Evolutionary conservation across 2,888 invertebrate genomes (phyloP).

Genomic region (Diadegma fenestrale): DNA sequence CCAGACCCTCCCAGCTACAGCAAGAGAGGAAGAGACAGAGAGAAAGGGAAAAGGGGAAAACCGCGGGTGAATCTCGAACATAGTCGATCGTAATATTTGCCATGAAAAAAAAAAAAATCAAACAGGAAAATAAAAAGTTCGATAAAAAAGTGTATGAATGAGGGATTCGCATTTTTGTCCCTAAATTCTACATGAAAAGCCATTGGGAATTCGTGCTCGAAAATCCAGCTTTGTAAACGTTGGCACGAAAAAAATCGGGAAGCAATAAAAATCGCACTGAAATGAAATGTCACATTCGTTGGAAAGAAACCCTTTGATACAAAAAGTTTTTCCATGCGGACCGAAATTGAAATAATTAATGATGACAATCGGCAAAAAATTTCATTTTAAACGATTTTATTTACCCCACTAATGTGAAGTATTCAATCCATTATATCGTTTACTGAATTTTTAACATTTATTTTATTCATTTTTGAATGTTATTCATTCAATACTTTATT

Average conservation of each 20-base stretch:
- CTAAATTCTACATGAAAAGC: background rate
- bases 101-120: background rate
- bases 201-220: background rate
- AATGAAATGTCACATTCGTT: background rate
- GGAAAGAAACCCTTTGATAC: background rate
- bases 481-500: background rate
- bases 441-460: background rate
- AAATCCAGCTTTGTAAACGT: background rate
- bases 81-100: constrained; percentile 44
- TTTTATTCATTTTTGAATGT: background rate
- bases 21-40: no score
- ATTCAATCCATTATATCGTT: background rate
- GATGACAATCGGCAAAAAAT: background rate
- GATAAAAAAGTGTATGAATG: background rate
- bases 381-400: background rate
- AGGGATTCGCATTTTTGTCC: background rate
- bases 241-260: background rate
- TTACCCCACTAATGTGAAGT: background rate
- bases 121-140: background rate
- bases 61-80: constrained; percentile 21
- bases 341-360: background rate
- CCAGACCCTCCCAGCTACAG: background rate
- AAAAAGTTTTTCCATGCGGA: background rate
- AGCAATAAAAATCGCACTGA: background rate
- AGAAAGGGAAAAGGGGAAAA: background rate